Conservation (phyloP, 2,797 vertebrate species). For the Thalassophryne amazonica region DNA sequence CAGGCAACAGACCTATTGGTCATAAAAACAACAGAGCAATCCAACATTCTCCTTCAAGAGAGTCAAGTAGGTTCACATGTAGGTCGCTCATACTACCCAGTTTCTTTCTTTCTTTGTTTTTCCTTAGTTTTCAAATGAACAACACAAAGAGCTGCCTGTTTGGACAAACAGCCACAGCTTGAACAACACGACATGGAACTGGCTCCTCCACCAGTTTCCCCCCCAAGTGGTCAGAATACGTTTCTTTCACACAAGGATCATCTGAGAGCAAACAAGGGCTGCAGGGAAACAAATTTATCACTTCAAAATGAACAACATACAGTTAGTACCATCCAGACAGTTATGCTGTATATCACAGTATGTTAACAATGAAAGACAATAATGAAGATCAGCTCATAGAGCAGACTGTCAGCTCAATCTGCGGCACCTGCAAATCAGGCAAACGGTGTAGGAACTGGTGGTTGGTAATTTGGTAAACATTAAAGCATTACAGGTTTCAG, state of each 20-base stretch:
- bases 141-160: conserved; percentile 62
- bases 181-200: conserved; percentile 34
- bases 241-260: neutral
- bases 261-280: conserved; percentile 11
- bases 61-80: conserved; percentile 4
- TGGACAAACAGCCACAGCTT: conserved; percentile 10
- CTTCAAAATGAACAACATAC: no score
- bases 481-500: no score
- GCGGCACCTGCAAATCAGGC: no score
- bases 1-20: conserved; percentile 48
- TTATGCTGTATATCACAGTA: neutral
- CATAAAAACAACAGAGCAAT: conserved; percentile 6
- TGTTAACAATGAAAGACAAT: no score
- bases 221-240: conserved; percentile 15
- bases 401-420: no score
- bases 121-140: conserved; percentile 35
- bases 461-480: no score
- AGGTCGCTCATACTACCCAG: conserved; percentile 30
- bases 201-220: conserved; percentile 14
- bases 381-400: no score
- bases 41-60: conserved; percentile 12
- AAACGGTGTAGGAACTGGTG: no score
- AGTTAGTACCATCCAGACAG: no score
- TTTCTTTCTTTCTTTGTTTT: no score
- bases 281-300: conserved; percentile 3